Conservation (phyloP, 2,888 invertebrate species). For the Leptodirus hochenwartii region DNA sequence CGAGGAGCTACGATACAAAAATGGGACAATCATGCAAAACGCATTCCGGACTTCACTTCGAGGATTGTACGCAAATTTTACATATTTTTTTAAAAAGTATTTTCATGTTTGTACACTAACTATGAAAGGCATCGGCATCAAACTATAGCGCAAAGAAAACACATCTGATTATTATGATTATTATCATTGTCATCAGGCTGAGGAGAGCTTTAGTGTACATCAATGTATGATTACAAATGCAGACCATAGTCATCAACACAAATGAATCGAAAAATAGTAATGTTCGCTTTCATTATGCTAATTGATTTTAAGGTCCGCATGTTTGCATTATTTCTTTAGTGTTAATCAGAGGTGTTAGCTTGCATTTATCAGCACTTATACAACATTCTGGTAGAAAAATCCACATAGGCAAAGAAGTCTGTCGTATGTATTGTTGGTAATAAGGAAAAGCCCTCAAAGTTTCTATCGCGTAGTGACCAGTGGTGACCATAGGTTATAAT, state of each 20-base stretch:
- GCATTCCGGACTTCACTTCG: too few species aligned
- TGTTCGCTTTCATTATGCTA: conserved; percentile 6
- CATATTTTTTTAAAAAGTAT: conserved; percentile 9
- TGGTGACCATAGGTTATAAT: too few species aligned
- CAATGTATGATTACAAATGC: conserved; percentile 5
- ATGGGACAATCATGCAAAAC: conserved; percentile 23
- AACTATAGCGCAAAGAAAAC: conserved; percentile 14
- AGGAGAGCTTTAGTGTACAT: conserved; percentile 9
- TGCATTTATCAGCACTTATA: too few species aligned
- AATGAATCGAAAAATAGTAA: conserved; percentile 7
- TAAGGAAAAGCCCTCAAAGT: conserved; percentile 29
- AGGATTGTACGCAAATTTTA: too few species aligned
- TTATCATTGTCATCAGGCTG: conserved; percentile 8
- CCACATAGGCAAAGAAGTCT: too few species aligned
- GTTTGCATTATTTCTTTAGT: conserved; percentile 5
- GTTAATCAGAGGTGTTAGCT: conserved; percentile 17
- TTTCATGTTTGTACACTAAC: conserved; percentile 9
- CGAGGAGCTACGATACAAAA: conserved; percentile 23
- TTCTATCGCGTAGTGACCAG: too few species aligned
- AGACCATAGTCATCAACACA: conserved; percentile 4
- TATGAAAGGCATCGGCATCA: conserved; percentile 20
- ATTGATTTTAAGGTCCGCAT: too few species aligned
- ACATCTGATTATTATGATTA: conserved; percentile 16
- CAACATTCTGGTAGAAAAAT: too few species aligned
- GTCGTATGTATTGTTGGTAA: too few species aligned